Percentiles rank a stretch among this genome's conserved stretches.
Evolutionary conservation across 2,797 vertebrate species (phyloP).

Genomic region (Podarcis siculus): DNA sequence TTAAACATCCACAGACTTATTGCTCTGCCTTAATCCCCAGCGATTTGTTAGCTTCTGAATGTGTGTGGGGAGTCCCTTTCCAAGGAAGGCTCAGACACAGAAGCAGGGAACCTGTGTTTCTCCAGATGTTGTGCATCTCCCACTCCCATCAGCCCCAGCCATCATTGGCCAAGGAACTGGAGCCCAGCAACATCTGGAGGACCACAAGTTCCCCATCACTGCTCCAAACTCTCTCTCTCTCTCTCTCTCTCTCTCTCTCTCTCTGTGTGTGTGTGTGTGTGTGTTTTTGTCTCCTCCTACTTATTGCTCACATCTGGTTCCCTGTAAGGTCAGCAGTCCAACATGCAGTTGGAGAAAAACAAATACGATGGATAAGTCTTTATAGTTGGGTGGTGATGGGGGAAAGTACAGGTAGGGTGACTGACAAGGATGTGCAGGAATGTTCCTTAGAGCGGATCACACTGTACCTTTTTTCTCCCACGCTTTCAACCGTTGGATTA

Average conservation of each 20-base stretch:
- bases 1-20: not conserved
- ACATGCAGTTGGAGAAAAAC: not conserved
- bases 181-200: no score
- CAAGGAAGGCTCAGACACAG: not conserved
- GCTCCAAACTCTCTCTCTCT: no score
- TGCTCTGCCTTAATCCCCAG: not conserved
- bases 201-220: no score
- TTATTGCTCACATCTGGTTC: not conserved
- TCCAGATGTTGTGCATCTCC: not conserved
- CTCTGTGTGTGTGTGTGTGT: no score
- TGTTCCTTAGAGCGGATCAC: not conserved
- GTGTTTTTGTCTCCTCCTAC: not conserved
- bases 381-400: not conserved
- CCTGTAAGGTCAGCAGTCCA: not conserved
- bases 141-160: no score
- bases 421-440: not conserved
- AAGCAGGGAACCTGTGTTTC: not conserved
- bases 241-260: no score
- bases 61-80: not conserved
- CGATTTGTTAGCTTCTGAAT: not conserved
- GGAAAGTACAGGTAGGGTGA: not conserved
- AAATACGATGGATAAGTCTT: not conserved
- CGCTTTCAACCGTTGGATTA: not conserved
- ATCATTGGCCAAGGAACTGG: no score
- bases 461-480: not conserved